Percentiles rank a stretch among this genome's conserved stretches.
phyloP scores from a whole-genome alignment of 2,888 invertebrate species.

The Acanthoscelides obtectus region DNA sequence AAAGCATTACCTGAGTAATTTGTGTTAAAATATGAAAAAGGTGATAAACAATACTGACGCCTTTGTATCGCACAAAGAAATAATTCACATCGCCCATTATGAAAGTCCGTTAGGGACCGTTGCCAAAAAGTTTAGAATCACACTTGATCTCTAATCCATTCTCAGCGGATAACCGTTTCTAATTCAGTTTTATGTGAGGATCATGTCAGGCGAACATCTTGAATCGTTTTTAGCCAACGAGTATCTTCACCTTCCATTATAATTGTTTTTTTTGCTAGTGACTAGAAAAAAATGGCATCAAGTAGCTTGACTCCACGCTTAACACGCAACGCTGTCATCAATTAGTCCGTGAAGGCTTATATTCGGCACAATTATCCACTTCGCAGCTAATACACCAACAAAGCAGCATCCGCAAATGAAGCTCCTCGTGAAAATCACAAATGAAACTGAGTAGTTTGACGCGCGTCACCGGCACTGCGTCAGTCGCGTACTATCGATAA shows the following conservation, averaged over 20 bases:
- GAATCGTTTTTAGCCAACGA: background rate
- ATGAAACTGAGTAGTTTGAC: no score
- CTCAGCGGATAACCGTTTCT: background rate
- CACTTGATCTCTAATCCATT: background rate
- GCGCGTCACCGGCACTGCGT: no score
- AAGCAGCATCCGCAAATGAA: no score
- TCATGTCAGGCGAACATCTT: background rate
- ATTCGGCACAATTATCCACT: no score
- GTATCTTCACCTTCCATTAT: background rate
- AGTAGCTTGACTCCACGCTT: no score
- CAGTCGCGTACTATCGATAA: no score
- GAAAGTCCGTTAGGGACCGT: background rate
- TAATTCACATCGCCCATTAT: background rate
- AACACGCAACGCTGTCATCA: no score
- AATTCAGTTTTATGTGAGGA: background rate
- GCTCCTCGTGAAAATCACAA: no score
- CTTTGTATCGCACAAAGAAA: background rate
- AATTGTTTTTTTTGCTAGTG: background rate
- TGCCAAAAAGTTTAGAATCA: background rate
- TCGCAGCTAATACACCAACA: no score
- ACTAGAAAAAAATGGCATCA: background rate
- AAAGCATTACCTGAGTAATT: background rate
- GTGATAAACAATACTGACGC: background rate
- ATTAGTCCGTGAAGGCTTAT: no score
- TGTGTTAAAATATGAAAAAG: background rate